A percentile compares a stretch with the other conserved stretches of the same genome.
These are phyloP conservation scores for Loripinus fragilis DNA, from an alignment of 2,888 invertebrate species.

Conservation along the genomic window DNA sequence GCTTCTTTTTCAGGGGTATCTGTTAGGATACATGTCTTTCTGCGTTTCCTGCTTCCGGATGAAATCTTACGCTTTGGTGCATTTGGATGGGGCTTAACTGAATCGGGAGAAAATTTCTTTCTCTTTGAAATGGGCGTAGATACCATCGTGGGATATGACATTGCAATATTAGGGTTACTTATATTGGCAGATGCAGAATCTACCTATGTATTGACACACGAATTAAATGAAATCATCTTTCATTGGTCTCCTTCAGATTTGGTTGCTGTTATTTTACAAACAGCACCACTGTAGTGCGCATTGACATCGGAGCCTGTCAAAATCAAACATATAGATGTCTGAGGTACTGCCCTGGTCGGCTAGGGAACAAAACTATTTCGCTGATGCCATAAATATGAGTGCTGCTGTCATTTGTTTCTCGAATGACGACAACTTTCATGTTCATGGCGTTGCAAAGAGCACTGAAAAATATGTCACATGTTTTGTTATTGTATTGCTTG, in stretches of 20 bases:
- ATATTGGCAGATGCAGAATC: not conserved
- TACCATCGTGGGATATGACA: conserved; percentile 15
- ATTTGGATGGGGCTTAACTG: conserved; percentile 33
- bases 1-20: conserved; percentile 45
- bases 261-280: conserved; percentile 9
- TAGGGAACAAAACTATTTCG: conserved; percentile 22
- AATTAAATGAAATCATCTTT: not conserved
- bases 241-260: not conserved
- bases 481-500: conserved; percentile 30
- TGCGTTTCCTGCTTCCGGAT: conserved; percentile 32
- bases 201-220: not conserved
- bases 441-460: conserved; percentile 34
- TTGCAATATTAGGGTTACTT: not conserved
- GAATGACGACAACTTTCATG: conserved; percentile 39
- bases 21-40: conserved; percentile 37
- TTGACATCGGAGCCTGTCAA: conserved; percentile 23
- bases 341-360: conserved; percentile 22
- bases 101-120: conserved; percentile 27
- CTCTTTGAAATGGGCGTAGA: conserved; percentile 5
- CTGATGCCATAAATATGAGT: not conserved
- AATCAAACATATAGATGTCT: conserved; percentile 15
- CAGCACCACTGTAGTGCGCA: conserved; percentile 35
- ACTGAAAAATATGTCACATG: conserved; percentile 29
- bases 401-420: conserved; percentile 13
- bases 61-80: conserved; percentile 36